Conservation (phyloP, 2,113 vertebrate species). For the Tichodroma muraria region DNA sequence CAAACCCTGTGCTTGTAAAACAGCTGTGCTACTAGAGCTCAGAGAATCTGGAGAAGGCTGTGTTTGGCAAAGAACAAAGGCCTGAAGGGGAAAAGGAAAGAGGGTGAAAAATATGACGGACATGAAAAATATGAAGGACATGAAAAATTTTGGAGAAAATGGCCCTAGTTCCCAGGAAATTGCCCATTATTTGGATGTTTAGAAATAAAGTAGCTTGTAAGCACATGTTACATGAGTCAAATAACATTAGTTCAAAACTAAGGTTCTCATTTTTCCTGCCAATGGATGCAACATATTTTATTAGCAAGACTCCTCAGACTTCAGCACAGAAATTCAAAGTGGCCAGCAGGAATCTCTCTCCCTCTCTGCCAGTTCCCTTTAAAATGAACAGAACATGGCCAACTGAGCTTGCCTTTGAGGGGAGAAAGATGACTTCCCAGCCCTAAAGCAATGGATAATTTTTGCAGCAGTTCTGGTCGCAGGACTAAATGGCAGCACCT, state of each 20-base stretch:
- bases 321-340: background rate
- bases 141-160: background rate
- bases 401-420: background rate
- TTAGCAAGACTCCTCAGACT: background rate
- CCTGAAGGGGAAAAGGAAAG: background rate
- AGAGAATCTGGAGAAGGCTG: background rate
- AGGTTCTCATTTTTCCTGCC: background rate
- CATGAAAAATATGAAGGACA: background rate
- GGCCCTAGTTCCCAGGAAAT: background rate
- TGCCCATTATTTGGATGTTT: background rate
- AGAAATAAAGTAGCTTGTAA: background rate
- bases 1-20: background rate
- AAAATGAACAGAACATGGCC: background rate
- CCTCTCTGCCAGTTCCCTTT: background rate
- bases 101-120: background rate
- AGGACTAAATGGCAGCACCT: background rate
- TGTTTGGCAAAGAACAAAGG: background rate
- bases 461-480: constrained; percentile 13
- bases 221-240: background rate
- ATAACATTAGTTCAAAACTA: background rate
- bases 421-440: background rate
- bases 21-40: background rate
- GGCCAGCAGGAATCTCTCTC: background rate
- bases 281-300: background rate
- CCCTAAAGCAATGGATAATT: background rate